Conservation (phyloP, 2,888 invertebrate genomes). For the Eucera pruinosa region DNA sequence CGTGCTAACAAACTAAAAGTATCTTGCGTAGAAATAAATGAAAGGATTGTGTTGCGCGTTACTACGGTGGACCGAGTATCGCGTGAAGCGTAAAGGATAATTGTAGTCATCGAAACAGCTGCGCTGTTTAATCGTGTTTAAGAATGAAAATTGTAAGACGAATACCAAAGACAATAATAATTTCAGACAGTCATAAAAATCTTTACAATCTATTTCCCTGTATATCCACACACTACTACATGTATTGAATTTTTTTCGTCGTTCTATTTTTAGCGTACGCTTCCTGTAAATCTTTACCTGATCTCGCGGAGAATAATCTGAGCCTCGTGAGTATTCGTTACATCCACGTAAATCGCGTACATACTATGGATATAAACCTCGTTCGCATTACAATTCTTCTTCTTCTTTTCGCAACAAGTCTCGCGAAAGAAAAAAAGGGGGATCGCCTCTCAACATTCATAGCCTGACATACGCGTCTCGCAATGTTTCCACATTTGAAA, state of each 20-base stretch:
- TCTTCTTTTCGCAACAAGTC: not conserved
- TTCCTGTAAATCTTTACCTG: conserved; percentile 30
- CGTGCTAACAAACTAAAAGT: conserved; percentile 25
- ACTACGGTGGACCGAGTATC: conserved; percentile 9
- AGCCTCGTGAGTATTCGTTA: conserved; percentile 40
- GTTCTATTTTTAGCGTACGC: conserved; percentile 53
- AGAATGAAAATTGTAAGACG: conserved; percentile 37
- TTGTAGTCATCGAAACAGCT: conserved; percentile 41
- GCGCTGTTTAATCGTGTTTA: conserved; percentile 34
- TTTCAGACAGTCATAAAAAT: conserved; percentile 64
- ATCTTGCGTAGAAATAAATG: conserved; percentile 15
- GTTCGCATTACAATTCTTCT: conserved; percentile 39
- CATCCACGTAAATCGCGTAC: conserved; percentile 58
- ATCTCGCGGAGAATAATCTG: conserved; percentile 42
- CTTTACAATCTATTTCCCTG: conserved; percentile 70
- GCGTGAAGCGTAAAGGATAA: not conserved
- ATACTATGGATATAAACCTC: conserved; percentile 53
- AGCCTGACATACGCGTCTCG: conserved; percentile 3
- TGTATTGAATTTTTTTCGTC: conserved; percentile 61
- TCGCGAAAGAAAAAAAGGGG: conserved; percentile 22
- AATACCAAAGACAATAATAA: conserved; percentile 53
- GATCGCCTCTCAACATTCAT: conserved; percentile 40
- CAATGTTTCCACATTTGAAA: conserved; percentile 22
- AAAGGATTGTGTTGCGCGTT: conserved; percentile 8
- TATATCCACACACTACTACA: conserved; percentile 68